Conservation (phyloP, 2,888 invertebrate genomes). For the Apodemia zela region DNA sequence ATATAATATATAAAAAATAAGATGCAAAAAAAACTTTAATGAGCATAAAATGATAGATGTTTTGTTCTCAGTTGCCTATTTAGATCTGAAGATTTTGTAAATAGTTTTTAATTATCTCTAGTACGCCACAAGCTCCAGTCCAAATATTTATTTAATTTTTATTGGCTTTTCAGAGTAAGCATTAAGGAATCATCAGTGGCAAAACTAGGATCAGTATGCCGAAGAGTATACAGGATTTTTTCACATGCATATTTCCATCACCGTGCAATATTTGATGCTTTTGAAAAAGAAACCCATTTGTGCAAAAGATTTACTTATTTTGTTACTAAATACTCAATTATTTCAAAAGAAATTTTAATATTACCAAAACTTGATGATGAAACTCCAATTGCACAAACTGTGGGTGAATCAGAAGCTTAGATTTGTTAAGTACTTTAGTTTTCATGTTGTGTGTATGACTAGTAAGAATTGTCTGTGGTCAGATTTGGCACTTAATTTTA, state of each 20-base stretch:
- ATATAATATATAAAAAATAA: too few species aligned
- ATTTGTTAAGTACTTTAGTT: constrained; percentile 29
- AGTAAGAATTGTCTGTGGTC: background rate
- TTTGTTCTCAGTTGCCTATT: background rate
- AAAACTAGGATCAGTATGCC: constrained; percentile 98
- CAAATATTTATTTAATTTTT: constrained; percentile 17
- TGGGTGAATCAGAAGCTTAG: constrained; percentile 77
- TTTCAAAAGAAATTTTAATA: constrained; percentile 99
- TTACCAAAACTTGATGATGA: constrained; percentile 96
- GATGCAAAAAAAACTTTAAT: too few species aligned
- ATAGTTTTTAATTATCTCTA: too few species aligned
- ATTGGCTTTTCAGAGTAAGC: constrained; percentile 87
- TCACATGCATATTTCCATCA: constrained; percentile 99
- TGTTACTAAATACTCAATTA: constrained; percentile 98
- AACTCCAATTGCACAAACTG: constrained; percentile 74
- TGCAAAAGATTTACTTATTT: constrained; percentile 98
- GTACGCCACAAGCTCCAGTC: background rate
- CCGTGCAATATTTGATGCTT: constrained; percentile 96
- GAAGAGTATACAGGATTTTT: constrained; percentile 99
- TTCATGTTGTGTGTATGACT: constrained; percentile 13
- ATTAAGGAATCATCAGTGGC: constrained; percentile 99
- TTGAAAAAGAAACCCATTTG: constrained; percentile 97
- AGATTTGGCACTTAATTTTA: background rate
- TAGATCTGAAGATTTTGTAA: background rate
- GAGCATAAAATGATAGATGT: too few species aligned